Percentiles rank a stretch among this genome's conserved stretches.
Conservation (phyloP, 2,888 invertebrate genomes). For the Portevinia maculata region DNA sequence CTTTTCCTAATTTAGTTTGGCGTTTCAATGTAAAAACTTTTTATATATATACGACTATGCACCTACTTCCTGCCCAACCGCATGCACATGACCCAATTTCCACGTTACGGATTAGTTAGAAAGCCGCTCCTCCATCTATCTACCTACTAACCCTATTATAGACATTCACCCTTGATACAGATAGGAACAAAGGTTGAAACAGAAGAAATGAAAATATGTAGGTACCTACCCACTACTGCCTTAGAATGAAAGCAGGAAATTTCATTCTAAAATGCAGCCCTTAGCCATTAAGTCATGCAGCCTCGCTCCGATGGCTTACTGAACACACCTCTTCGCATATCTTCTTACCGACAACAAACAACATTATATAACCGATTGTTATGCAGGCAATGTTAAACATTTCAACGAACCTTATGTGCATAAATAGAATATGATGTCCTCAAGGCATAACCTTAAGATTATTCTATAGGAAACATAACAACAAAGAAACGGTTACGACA, state of each 20-base stretch:
- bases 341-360: constrained; percentile 15
- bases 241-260: constrained; percentile 68
- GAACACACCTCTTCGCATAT: background rate
- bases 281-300: constrained; percentile 59
- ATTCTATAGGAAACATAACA: constrained; percentile 33
- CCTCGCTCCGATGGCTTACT: constrained; percentile 39
- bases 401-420: constrained; percentile 52
- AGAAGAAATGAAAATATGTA: constrained; percentile 1
- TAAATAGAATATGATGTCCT: constrained; percentile 64
- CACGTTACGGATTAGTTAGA: constrained; percentile 47
- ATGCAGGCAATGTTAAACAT: constrained; percentile 55
- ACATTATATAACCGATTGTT: constrained; percentile 27
- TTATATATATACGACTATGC: no score
- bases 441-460: constrained; percentile 72
- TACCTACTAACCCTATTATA: constrained; percentile 28
- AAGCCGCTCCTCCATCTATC: constrained; percentile 12
- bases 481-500: constrained; percentile 11
- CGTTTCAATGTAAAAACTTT: constrained; percentile 28
- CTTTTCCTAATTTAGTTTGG: no score
- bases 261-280: constrained; percentile 66
- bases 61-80: constrained; percentile 20
- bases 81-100: constrained; percentile 68
- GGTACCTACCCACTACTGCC: background rate
- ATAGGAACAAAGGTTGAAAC: constrained; percentile 36
- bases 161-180: constrained; percentile 17